These are phyloP conservation scores for Candoia aspera DNA, from an alignment of 2,113 vertebrate genomes.

Conservation along the genomic window DNA sequence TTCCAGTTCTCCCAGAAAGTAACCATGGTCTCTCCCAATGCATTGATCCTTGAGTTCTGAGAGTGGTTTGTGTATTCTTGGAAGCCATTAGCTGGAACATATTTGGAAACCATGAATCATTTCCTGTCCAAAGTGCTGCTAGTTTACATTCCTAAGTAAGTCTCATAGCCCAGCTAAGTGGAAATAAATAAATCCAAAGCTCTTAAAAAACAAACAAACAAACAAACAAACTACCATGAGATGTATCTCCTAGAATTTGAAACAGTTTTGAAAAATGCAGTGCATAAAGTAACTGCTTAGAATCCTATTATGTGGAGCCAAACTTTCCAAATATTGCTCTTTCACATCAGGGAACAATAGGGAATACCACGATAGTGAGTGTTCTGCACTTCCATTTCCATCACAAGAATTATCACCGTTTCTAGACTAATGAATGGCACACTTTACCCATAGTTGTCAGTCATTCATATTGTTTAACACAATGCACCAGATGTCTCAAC, in stretches of 20 bases:
- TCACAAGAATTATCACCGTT: not conserved
- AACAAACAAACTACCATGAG: not conserved
- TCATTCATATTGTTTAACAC: not conserved
- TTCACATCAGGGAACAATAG: not conserved
- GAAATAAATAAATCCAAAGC: not conserved
- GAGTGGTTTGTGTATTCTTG: not conserved
- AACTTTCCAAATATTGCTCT: not conserved
- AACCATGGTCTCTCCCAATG: not conserved
- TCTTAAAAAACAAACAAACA: not conserved
- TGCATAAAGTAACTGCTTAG: not conserved
- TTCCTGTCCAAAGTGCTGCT: not conserved
- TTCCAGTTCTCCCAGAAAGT: not conserved
- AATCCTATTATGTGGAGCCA: not conserved
- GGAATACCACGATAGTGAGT: not conserved
- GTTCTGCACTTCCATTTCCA: not conserved
- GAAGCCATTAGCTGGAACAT: not conserved
- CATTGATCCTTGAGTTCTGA: not conserved
- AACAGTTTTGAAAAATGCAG: not conserved
- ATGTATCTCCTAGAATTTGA: not conserved
- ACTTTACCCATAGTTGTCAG: not conserved
- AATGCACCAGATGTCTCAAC: not conserved
- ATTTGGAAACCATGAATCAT: not conserved
- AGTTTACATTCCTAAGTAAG: not conserved
- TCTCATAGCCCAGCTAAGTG: not conserved
- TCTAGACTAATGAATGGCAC: not conserved